A percentile compares a stretch with the other conserved stretches of the same genome.
Evolutionary conservation across 2,113 vertebrate genomes (phyloP).

Genomic region (Cricetomys ansorgei): DNA sequence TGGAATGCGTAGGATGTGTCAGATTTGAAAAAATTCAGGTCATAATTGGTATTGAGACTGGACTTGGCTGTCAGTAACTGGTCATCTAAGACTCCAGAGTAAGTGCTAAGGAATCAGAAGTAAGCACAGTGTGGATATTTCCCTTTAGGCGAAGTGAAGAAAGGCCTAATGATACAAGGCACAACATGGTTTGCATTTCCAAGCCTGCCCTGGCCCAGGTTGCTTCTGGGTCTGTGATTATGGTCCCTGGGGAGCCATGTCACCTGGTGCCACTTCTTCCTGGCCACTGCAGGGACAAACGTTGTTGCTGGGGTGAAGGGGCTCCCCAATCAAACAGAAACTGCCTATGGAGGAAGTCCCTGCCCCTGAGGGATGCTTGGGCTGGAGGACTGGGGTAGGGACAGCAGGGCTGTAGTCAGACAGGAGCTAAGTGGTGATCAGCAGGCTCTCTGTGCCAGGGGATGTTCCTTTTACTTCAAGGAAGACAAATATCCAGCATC

Average conservation of each 20-base stretch:
- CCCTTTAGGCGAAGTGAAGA: neutral
- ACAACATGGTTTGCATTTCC: rapidly evolving
- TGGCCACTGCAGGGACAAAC: neutral
- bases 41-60: slow-evolving; percentile 48
- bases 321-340: neutral
- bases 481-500: neutral
- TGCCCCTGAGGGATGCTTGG: rapidly evolving
- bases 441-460: neutral
- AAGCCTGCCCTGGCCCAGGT: rapidly evolving
- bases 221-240: neutral
- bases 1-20: neutral
- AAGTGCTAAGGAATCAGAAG: slow-evolving; percentile 50
- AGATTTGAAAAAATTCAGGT: slow-evolving; percentile 33
- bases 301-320: neutral
- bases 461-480: neutral
- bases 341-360: neutral
- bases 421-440: rapidly evolving
- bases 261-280: neutral
- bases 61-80: neutral
- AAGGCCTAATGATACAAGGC: neutral
- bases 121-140: neutral
- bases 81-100: slow-evolving; percentile 29
- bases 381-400: neutral
- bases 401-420: neutral
- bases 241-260: neutral